A percentile compares a stretch with the other conserved stretches of the same genome.
phyloP scores from a whole-genome alignment of 1,140 invertebrate genomes.

The Maniola jurtina region DNA sequence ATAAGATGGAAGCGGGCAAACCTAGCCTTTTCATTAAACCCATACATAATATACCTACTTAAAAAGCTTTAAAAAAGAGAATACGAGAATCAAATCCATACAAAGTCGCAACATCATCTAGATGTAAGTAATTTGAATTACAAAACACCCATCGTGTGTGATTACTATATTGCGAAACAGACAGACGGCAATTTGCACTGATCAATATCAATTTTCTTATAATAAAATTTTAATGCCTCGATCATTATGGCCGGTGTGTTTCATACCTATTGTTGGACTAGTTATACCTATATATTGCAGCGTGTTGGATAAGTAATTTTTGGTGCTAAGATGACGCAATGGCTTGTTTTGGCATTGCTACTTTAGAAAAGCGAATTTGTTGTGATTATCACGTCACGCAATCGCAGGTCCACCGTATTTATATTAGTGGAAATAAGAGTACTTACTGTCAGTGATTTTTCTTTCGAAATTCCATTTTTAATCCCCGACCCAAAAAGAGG shows the following conservation, averaged over 20 bases:
- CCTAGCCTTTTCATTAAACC: too few relatives aligned
- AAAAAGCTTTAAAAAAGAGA: not conserved
- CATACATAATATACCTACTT: too few relatives aligned
- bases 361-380: too few relatives aligned
- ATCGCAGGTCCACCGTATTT: too few relatives aligned
- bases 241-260: slow-evolving; percentile 6
- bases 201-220: slow-evolving; percentile 35
- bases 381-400: too few relatives aligned
- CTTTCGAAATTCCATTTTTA: too few relatives aligned
- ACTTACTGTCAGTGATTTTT: too few relatives aligned
- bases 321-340: not conserved
- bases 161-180: slow-evolving; percentile 28
- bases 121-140: slow-evolving; percentile 18
- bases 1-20: too few relatives aligned
- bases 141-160: slow-evolving; percentile 22
- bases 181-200: slow-evolving; percentile 27
- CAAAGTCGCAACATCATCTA: slow-evolving; percentile 11
- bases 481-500: too few relatives aligned
- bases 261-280: slow-evolving; percentile 6
- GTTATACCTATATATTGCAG: not conserved
- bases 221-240: slow-evolving; percentile 29
- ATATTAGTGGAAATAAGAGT: too few relatives aligned
- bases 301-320: not conserved
- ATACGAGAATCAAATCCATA: slow-evolving; percentile 13
- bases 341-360: not conserved